Evolutionary conservation across 2,113 vertebrate species (phyloP).

Genomic region (Anas platyrhynchos): DNA sequence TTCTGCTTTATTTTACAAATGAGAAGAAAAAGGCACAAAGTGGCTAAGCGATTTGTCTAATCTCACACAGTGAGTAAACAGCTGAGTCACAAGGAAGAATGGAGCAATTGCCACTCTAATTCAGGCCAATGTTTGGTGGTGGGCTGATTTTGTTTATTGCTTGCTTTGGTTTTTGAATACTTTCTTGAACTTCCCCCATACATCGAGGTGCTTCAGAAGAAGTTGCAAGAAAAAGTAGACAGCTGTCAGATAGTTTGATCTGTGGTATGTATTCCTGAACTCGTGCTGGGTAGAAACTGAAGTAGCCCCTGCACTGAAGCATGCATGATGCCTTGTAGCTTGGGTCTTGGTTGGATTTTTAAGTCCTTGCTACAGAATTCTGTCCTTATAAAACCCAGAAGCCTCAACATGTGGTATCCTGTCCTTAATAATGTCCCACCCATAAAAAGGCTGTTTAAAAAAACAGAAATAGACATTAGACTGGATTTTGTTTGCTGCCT

Average conservation of each 20-base stretch:
- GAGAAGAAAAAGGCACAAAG: neutral
- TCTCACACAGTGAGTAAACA: neutral
- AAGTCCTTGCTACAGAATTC: neutral
- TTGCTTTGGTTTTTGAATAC: neutral
- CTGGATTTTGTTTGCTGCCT: neutral
- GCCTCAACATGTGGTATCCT: accelerated
- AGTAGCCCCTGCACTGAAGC: neutral
- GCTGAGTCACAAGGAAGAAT: neutral
- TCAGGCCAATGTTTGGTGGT: neutral
- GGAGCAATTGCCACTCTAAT: neutral
- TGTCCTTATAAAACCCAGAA: neutral
- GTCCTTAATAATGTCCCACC: neutral
- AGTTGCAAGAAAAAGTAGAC: neutral
- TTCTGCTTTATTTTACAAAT: constrained; percentile 26
- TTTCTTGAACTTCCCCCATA: neutral
- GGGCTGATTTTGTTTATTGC: neutral
- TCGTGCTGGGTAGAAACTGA: neutral
- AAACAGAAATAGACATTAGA: neutral
- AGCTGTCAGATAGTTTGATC: neutral
- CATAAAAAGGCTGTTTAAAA: neutral
- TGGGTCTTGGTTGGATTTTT: neutral
- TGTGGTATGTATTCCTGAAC: neutral
- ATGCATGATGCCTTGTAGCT: neutral
- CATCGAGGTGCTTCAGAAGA: neutral
- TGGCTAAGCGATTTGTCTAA: neutral